Evolutionary conservation across 2,888 invertebrate species (phyloP), one percentile per base, ranked within the genome.

Genomic region (Tenthredo scrophulariae): DNA sequence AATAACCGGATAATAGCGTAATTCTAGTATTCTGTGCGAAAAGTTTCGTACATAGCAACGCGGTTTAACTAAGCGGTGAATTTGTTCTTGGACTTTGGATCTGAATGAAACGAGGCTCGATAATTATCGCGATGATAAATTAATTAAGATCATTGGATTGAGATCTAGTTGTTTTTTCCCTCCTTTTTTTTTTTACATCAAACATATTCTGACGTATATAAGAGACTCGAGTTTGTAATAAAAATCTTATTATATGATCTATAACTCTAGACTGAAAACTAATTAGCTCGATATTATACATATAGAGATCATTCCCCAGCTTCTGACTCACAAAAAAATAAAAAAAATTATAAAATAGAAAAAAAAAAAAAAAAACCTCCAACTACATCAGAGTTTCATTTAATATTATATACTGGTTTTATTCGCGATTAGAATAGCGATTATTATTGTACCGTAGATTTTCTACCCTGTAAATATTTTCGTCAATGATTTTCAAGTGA

Each of bases 11-110:
- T 7, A n/a, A 70, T 70, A 29, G 22, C n/a, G n/a, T 62, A 22
- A 26, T 62, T 62, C 26, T 9, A 62, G 54, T 74, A 74, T 74
- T 15, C 43, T 5, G n/a, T 40, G 37, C 22, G 29, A 26, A 62
- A 62, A 62, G 2, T 62, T 62, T 13, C 7, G 29, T 54, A n/a
- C 6, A 62, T 62, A 33, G 22, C 26, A 15, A 26, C 40, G 13
- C 26, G 26, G 5, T 15, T 50, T 6, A 50, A 29, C n/a, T 3
- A 40, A 22, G 58, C 0, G 15, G 80, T 40, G 13, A 80, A 80
- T 80, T 80, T 40, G 80, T 40, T 80, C 80, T 80, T 80, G 80
- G 62, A 80, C 80, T 80, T 58, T 80, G 80, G n/a, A 22, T 13
- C 50, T n/a, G 2, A 77, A 50, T 54, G 9, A 77, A 54, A 77